Percentiles rank a stretch among this genome's conserved stretches.
Conservation (phyloP, 2,888 invertebrate genomes). For the Phlogophora meticulosa region DNA sequence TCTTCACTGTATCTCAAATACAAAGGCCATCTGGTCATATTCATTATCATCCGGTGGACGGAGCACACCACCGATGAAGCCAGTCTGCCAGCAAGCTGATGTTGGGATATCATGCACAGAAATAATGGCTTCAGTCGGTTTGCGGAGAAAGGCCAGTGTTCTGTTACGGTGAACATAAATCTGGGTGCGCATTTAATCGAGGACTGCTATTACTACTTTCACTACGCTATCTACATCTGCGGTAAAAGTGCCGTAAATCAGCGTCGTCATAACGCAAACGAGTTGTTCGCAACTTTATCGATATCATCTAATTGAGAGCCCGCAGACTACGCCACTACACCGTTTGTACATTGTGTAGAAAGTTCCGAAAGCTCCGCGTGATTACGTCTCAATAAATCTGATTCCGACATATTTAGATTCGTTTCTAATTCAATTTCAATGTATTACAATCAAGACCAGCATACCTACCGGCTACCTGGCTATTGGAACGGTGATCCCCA, state of each 20-base stretch:
- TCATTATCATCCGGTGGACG: neutral
- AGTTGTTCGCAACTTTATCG: constrained; percentile 19
- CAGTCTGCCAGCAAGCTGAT: no score
- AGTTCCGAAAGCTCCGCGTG: constrained; percentile 34
- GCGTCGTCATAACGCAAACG: constrained; percentile 18
- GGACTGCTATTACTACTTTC: constrained; percentile 47
- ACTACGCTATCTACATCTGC: constrained; percentile 32
- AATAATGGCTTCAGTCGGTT: neutral
- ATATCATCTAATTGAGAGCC: constrained; percentile 16
- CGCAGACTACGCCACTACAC: neutral
- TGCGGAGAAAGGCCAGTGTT: constrained; percentile 32
- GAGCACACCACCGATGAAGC: neutral
- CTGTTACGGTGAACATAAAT: neutral
- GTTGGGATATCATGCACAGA: no score
- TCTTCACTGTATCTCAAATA: neutral
- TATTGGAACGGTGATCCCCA: no score
- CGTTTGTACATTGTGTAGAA: constrained; percentile 43
- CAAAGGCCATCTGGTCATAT: no score
- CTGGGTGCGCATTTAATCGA: constrained; percentile 5
- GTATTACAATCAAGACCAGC: no score
- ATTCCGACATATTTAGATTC: constrained; percentile 6
- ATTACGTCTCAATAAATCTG: constrained; percentile 12
- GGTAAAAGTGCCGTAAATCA: constrained; percentile 25
- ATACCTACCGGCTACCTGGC: no score
- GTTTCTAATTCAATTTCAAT: no score